phyloP scores from a whole-genome alignment of 1,140 invertebrate species.

The Drosophila rhopaloa region DNA sequence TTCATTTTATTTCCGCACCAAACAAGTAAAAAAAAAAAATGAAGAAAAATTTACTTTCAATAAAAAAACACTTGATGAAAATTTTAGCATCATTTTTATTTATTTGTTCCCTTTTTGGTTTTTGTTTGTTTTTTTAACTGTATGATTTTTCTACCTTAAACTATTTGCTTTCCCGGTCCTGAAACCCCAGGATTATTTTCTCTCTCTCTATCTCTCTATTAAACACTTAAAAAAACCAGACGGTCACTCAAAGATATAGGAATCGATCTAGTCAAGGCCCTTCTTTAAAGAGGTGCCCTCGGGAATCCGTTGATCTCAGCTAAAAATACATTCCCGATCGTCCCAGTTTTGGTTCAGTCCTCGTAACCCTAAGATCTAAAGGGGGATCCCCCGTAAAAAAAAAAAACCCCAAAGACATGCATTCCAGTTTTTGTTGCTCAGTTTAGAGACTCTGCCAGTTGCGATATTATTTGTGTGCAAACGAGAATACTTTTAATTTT shows the following conservation, averaged over 20 bases:
- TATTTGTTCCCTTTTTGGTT: conserved; percentile 55
- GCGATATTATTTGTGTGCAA: conserved; percentile 78
- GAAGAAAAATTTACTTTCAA: conserved; percentile 60
- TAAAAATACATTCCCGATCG: conserved; percentile 11
- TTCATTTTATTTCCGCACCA: conserved; percentile 56
- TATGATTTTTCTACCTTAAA: conserved; percentile 17
- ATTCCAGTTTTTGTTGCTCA: conserved; percentile 45
- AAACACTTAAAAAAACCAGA: conserved; percentile 10
- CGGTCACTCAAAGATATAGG: conserved; percentile 9
- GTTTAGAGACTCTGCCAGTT: conserved; percentile 47
- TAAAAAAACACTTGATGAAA: conserved; percentile 63
- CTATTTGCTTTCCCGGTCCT: conserved; percentile 4
- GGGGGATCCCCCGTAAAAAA: neutral
- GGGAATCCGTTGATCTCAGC: conserved; percentile 41
- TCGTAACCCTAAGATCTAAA: conserved; percentile 20
- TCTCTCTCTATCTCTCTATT: neutral
- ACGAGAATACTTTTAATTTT: conserved; percentile 68
- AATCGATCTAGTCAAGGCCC: conserved; percentile 42
- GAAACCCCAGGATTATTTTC: conserved; percentile 6
- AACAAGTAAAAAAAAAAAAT: conserved; percentile 28
- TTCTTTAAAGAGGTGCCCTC: conserved; percentile 11
- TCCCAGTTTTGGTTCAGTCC: conserved; percentile 1
- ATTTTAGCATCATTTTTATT: conserved; percentile 67
- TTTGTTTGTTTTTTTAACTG: conserved; percentile 48
- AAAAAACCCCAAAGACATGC: neutral